Evolutionary conservation across 2,113 vertebrate genomes (phyloP), one percentile per base, ranked within the genome.

Genomic region (Bubo blakistoni): DNA sequence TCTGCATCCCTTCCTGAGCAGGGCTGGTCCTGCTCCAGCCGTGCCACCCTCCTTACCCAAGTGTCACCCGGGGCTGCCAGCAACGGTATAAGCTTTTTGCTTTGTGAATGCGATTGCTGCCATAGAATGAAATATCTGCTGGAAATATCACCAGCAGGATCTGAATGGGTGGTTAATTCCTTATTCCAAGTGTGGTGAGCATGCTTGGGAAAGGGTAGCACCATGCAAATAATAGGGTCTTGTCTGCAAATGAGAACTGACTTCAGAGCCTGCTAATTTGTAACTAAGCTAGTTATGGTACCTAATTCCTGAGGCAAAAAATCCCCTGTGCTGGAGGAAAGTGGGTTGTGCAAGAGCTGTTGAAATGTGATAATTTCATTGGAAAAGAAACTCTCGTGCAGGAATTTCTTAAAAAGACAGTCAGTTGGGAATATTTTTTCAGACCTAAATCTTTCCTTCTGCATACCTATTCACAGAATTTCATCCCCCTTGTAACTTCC

Each of bases 71-170:
- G 46, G 24, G 30, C 62, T 77, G 12, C 24, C 38, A 14, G 2
- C 1, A 3, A 9, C 0, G 3, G 15, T 1, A 11, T 1, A 13
- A 61, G 15, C 17, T 52, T 69, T 61, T 47, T 71, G 18, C 61
- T 66, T 67, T 3, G 0, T 34, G 11, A 71, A 40, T n/a, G 34
- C 40, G 11, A 7, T 4, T 85, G 32, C 30, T 71, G 36, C 24
- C 16, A 3, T 11, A 49, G 24, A 82, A 63, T 29, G 25, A 52
- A 59, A 54, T 42, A 34, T n/a, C 51, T 27, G 40, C 52, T 67
- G 67, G 78, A 66, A 90, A 54, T 46, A 36, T 1, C 54, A 27
- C 55, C n/a, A n/a, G n/a, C 47, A 63, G 46, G 42, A n/a, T 42
- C 32, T 59, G 38, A 58, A 40, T 4, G 70, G 51, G 38, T 42